Conservation (phyloP, 2,797 vertebrate species). For the Otus scops region DNA sequence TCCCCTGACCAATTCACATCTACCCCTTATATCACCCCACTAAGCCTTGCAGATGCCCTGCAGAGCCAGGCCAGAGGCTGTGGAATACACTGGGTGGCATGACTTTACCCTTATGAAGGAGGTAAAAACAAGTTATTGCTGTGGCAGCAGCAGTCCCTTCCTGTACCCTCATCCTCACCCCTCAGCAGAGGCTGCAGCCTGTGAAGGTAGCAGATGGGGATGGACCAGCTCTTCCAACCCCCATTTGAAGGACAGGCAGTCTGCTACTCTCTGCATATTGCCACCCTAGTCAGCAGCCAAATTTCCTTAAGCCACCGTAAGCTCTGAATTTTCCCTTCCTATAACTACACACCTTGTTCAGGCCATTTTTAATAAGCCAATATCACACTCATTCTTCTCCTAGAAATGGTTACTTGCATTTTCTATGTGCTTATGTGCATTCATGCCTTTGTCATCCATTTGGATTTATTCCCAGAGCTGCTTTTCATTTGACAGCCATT, state of each 20-base stretch:
- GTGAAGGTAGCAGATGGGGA: neutral
- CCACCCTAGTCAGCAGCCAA: neutral
- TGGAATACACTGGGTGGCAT: neutral
- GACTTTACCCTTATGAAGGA: neutral
- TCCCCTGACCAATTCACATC: neutral
- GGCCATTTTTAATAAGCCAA: neutral
- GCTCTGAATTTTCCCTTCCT: neutral
- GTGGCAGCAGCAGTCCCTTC: neutral
- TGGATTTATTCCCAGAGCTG: conserved; percentile 33
- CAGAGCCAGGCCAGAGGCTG: neutral
- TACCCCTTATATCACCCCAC: neutral
- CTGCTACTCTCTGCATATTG: neutral
- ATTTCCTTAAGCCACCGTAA: neutral
- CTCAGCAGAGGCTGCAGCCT: neutral
- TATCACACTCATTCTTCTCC: neutral
- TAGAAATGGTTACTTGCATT: neutral
- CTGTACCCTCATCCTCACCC: accelerated
- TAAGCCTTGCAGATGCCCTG: neutral
- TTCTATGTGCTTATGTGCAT: neutral
- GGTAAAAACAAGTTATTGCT: neutral
- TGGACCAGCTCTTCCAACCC: neutral
- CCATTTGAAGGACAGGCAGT: neutral
- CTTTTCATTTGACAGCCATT: conserved; percentile 8
- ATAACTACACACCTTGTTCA: neutral
- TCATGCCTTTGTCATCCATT: neutral